Evolutionary conservation across 2,888 invertebrate genomes (phyloP).

Genomic region (Dinocampus coccinellae): DNA sequence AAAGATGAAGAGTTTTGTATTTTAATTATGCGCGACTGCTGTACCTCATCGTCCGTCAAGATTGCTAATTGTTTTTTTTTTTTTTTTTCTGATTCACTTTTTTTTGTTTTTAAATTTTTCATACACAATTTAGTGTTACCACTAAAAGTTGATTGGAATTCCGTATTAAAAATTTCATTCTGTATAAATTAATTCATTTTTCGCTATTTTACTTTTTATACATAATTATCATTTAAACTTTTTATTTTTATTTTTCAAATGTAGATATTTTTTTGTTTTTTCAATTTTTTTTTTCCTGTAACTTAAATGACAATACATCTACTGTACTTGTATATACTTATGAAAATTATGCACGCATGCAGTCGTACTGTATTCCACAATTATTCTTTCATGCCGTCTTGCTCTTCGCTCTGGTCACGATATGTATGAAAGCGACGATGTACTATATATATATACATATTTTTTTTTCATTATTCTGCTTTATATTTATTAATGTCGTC

Average conservation of each 20-base stretch:
- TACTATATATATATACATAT: not conserved
- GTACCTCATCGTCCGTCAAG: not conserved
- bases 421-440: conserved; percentile 21
- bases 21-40: not conserved
- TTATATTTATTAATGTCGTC: conserved; percentile 10
- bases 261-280: too few species aligned
- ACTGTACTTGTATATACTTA: not conserved
- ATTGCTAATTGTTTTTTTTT: not conserved
- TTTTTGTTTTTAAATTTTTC: not conserved
- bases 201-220: not conserved
- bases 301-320: not conserved
- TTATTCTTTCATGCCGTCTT: not conserved
- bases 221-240: not conserved
- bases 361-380: conserved; percentile 5
- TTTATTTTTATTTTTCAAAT: not conserved
- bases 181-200: not conserved
- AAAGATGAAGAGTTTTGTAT: not conserved
- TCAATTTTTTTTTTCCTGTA: too few species aligned
- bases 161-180: not conserved
- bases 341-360: not conserved
- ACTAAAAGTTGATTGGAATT: not conserved
- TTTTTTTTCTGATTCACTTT: not conserved
- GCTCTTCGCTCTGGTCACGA: not conserved
- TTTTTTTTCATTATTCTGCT: conserved; percentile 22
- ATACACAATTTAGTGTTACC: not conserved